A percentile compares a stretch with the other conserved stretches of the same genome.
These are phyloP conservation scores for Lepisosteus oculatus DNA, from an alignment of 2,113 vertebrate genomes.

Conservation along the genomic window DNA sequence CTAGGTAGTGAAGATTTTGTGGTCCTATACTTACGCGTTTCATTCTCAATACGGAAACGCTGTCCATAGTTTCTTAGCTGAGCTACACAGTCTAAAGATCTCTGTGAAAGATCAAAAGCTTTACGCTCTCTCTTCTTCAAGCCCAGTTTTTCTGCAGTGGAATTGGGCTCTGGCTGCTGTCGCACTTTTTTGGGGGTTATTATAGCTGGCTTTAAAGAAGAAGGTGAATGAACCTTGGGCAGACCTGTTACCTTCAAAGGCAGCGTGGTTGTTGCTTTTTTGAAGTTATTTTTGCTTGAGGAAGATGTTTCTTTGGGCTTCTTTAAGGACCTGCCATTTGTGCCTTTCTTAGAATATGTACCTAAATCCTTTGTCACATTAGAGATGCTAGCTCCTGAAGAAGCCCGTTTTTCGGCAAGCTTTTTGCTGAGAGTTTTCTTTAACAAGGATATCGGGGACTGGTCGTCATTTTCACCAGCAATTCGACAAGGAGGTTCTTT, in stretches of 20 bases:
- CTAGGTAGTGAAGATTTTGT: slow-evolving; percentile 46
- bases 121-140: slow-evolving; percentile 69
- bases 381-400: background rate
- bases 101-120: slow-evolving; percentile 69
- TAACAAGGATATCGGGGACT: background rate
- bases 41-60: slow-evolving; percentile 45
- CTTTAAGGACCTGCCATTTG: background rate
- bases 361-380: slow-evolving; percentile 29
- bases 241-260: slow-evolving; percentile 6
- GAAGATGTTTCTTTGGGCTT: background rate
- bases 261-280: slow-evolving; percentile 2
- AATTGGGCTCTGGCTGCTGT: slow-evolving; percentile 52
- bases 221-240: background rate
- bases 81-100: slow-evolving; percentile 51
- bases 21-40: background rate
- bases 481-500: no score
- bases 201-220: slow-evolving; percentile 47
- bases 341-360: slow-evolving; percentile 14
- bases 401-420: background rate
- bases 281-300: slow-evolving; percentile 4
- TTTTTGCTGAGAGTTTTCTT: background rate
- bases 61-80: slow-evolving; percentile 65
- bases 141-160: slow-evolving; percentile 63
- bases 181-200: slow-evolving; percentile 67
- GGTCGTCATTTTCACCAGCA: background rate